These are phyloP conservation scores for Nasonia giraulti DNA, from an alignment of 1,140 invertebrate species.

Conservation along the genomic window DNA sequence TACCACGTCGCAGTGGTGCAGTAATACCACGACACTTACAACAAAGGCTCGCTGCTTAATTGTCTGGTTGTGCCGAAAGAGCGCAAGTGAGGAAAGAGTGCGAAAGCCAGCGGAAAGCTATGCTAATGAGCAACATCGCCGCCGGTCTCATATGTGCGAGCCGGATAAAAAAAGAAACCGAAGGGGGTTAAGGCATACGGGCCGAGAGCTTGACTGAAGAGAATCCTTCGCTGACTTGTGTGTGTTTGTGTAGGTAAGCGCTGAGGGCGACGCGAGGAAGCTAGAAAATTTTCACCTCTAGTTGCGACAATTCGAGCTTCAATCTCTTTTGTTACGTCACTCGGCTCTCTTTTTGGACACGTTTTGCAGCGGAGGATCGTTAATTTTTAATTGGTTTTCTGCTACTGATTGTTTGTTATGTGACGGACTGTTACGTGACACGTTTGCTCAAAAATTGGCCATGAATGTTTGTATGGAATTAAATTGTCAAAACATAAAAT, in stretches of 20 bases:
- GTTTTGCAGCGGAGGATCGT: not conserved
- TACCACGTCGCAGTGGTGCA: not conserved
- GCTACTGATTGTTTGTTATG: too few species aligned
- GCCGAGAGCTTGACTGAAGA: not conserved
- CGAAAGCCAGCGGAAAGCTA: not conserved
- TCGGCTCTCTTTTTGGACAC: not conserved
- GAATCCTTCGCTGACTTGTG: not conserved
- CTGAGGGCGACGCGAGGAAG: not conserved
- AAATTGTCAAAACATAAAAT: too few species aligned
- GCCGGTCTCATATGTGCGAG: not conserved
- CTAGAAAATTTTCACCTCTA: not conserved
- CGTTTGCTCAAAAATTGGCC: too few species aligned
- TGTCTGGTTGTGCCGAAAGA: not conserved
- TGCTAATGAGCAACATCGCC: slow-evolving; percentile 11
- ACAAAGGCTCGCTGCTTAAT: not conserved
- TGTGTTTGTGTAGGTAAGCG: not conserved
- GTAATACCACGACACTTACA: not conserved
- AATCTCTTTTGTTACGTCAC: not conserved
- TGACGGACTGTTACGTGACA: too few species aligned
- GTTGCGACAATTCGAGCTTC: not conserved
- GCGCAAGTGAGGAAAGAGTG: not conserved
- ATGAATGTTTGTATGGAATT: too few species aligned
- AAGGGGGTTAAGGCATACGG: not conserved
- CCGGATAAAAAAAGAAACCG: slow-evolving; percentile 1
- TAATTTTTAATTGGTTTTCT: too few species aligned